Percentiles rank a stretch among this genome's conserved stretches.
phyloP scores from a whole-genome alignment of 2,797 vertebrate species.

The Notoglanidium macrostoma region DNA sequence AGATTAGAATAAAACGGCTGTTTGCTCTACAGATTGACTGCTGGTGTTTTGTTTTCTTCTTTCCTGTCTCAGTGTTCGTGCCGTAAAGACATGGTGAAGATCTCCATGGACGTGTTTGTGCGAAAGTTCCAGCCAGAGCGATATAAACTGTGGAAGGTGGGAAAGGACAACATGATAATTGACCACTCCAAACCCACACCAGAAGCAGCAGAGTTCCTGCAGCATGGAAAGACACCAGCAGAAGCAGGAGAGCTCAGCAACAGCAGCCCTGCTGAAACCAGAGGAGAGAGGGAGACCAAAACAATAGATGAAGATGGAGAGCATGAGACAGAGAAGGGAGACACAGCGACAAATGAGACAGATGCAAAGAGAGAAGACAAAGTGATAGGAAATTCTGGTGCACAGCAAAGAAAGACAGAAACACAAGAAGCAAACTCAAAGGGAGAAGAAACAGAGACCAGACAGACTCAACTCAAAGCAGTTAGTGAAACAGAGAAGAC shows the following conservation, averaged over 20 bases:
- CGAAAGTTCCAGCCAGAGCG: slow-evolving; percentile 93
- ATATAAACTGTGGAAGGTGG: slow-evolving; percentile 93
- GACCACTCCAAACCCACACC: slow-evolving; percentile 87
- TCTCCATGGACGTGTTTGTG: slow-evolving; percentile 98
- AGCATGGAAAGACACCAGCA: slow-evolving; percentile 35
- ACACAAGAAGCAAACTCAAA: background rate
- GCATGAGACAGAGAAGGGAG: background rate
- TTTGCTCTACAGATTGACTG: background rate
- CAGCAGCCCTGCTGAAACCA: slow-evolving; percentile 23
- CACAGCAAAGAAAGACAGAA: background rate
- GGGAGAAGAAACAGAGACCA: background rate
- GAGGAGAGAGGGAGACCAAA: background rate
- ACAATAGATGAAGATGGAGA: background rate
- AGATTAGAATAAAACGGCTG: background rate
- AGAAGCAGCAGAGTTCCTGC: slow-evolving; percentile 79
- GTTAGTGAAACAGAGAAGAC: background rate
- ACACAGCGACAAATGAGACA: background rate
- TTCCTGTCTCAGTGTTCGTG: slow-evolving; percentile 85
- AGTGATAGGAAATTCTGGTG: background rate
- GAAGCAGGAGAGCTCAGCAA: slow-evolving; percentile 40
- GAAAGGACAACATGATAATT: slow-evolving; percentile 85
- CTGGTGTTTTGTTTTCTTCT: background rate
- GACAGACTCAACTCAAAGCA: background rate
- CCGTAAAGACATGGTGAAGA: slow-evolving; percentile 97
- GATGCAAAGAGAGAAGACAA: background rate